Conservation (phyloP, 2,113 vertebrate species). For the Embiotoca jacksoni region DNA sequence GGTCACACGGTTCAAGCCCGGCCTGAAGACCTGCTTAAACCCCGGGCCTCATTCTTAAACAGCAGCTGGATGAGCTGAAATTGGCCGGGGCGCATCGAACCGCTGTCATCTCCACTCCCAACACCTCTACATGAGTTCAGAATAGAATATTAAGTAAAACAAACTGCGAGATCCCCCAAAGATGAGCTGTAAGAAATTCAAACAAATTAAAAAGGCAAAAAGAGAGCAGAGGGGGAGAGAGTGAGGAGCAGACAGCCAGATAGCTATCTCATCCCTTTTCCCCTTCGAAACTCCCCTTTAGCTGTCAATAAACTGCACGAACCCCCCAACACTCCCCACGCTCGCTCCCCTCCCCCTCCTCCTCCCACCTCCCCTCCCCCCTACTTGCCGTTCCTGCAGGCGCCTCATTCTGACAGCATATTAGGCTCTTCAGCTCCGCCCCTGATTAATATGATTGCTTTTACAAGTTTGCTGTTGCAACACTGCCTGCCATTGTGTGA, state of each 20-base stretch:
- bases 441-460: slow-evolving; percentile 86
- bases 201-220: slow-evolving; percentile 60
- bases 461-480: slow-evolving; percentile 81
- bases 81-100: slow-evolving; percentile 32
- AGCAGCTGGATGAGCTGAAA: slow-evolving; percentile 56
- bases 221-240: slow-evolving; percentile 20
- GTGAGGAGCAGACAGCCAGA: slow-evolving; percentile 40
- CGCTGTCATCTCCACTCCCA: slow-evolving; percentile 33
- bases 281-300: slow-evolving; percentile 59
- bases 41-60: slow-evolving; percentile 30
- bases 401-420: slow-evolving; percentile 77
- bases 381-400: slow-evolving; percentile 60
- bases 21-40: slow-evolving; percentile 58
- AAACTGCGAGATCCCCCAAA: slow-evolving; percentile 47
- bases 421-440: slow-evolving; percentile 73
- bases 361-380: slow-evolving; percentile 40
- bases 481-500: slow-evolving; percentile 69
- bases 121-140: slow-evolving; percentile 58
- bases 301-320: slow-evolving; percentile 78
- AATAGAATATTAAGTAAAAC: slow-evolving; percentile 69
- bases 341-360: slow-evolving; percentile 14
- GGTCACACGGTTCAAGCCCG: slow-evolving; percentile 57
- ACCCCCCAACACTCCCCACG: slow-evolving; percentile 20
- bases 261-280: slow-evolving; percentile 70
- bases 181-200: slow-evolving; percentile 65